These are phyloP conservation scores for Orchestes rusci DNA, from an alignment of 2,888 invertebrate genomes.

Conservation along the genomic window DNA sequence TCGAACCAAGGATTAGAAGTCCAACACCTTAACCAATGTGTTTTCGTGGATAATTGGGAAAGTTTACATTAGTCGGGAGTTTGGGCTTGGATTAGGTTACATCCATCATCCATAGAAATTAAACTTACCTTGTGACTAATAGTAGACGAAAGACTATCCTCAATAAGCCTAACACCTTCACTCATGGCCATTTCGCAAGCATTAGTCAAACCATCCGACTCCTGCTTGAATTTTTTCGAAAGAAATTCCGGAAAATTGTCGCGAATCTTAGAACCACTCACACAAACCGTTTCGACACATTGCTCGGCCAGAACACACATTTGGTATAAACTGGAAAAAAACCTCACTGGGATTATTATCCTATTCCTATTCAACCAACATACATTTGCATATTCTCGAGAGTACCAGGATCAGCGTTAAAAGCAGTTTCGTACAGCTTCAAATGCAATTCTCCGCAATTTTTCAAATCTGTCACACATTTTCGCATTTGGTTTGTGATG, in stretches of 20 bases:
- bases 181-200: slow-evolving; percentile 43
- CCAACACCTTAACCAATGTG: too few relatives aligned
- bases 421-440: slow-evolving; percentile 72
- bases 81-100: too few relatives aligned
- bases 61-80: too few relatives aligned
- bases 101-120: too few relatives aligned
- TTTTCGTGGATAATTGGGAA: too few relatives aligned
- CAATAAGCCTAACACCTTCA: slow-evolving; percentile 39
- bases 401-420: slow-evolving; percentile 77
- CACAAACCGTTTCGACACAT: slow-evolving; percentile 66
- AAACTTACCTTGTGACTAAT: slow-evolving; percentile 45
- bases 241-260: slow-evolving; percentile 40
- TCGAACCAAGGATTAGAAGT: too few relatives aligned
- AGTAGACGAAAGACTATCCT: slow-evolving; percentile 37
- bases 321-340: slow-evolving; percentile 60
- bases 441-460: slow-evolving; percentile 66
- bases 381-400: slow-evolving; percentile 65
- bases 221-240: slow-evolving; percentile 41
- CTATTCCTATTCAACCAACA: too few relatives aligned
- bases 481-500: slow-evolving; percentile 69
- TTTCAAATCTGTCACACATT: slow-evolving; percentile 66
- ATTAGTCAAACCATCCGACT: slow-evolving; percentile 43
- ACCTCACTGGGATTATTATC: too few relatives aligned
- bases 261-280: slow-evolving; percentile 39
- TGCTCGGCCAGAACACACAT: slow-evolving; percentile 70